phyloP scores from a whole-genome alignment of 1,140 invertebrate species.

The Philotrypesis tridentata region DNA sequence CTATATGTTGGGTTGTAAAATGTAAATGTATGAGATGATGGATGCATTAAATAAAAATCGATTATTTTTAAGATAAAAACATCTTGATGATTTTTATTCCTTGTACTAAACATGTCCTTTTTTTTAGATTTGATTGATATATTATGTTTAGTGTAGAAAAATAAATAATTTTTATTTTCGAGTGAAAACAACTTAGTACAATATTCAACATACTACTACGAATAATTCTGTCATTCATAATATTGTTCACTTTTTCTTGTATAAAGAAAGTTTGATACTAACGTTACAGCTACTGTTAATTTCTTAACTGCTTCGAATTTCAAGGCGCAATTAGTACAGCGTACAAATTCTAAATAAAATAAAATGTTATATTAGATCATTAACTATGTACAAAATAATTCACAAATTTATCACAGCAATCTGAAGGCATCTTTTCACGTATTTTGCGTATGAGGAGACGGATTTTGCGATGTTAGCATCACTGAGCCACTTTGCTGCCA shows the following conservation, averaged over 20 bases:
- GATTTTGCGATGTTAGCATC: conserved; percentile 41
- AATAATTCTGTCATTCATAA: not conserved
- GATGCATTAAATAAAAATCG: conserved; percentile 71
- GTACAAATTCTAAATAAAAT: conserved; percentile 1
- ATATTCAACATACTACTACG: not conserved
- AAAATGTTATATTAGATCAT: not conserved
- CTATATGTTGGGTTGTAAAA: conserved; percentile 62
- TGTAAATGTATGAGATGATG: conserved; percentile 68
- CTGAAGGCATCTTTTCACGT: conserved; percentile 24
- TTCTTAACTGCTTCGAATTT: not conserved
- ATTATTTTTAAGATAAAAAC: conserved; percentile 72
- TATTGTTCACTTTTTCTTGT: not conserved
- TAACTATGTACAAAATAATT: conserved; percentile 28
- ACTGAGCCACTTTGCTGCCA: conserved; percentile 77
- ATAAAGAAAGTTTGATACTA: not conserved
- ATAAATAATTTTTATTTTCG: conserved; percentile 28
- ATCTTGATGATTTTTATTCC: conserved; percentile 23
- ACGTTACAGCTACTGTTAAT: not conserved
- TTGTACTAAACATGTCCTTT: not conserved
- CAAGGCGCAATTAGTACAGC: not conserved
- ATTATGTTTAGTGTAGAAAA: conserved; percentile 15
- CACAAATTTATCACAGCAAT: conserved; percentile 31
- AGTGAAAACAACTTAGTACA: conserved; percentile 21
- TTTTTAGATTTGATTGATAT: not conserved
- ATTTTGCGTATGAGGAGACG: conserved; percentile 13